phyloP scores from a whole-genome alignment of 1,140 invertebrate species.

The Bombus haemorrhoidalis region DNA sequence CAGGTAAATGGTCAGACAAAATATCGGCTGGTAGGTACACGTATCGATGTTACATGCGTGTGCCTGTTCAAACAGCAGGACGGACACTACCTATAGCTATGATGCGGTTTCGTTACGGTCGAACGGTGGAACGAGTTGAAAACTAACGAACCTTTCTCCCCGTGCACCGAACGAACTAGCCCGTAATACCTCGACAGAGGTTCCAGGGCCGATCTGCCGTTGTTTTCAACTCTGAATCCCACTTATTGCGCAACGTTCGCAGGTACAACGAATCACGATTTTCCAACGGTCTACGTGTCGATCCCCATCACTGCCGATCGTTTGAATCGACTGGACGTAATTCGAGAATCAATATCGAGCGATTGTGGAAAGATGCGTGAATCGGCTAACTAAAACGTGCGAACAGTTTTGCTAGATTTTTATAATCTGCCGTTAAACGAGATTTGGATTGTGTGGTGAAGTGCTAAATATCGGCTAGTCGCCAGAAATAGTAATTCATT shows the following conservation, averaged over 20 bases:
- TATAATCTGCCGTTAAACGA: too few species aligned
- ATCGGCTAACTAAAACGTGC: neutral
- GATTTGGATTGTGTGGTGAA: too few species aligned
- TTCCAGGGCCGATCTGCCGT: neutral
- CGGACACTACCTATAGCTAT: constrained; percentile 48
- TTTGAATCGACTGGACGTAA: neutral
- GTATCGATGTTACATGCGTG: constrained; percentile 22
- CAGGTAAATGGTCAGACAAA: neutral
- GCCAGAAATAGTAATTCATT: too few species aligned
- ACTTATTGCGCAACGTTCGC: constrained; percentile 1
- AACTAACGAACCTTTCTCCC: constrained; percentile 39
- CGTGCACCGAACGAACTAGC: neutral
- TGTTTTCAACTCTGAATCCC: constrained; percentile 11
- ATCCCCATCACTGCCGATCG: constrained; percentile 4
- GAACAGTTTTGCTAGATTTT: neutral
- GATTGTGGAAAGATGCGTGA: neutral
- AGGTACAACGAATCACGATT: neutral
- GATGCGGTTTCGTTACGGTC: constrained; percentile 64
- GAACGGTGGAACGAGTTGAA: constrained; percentile 37
- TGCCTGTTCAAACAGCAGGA: constrained; percentile 64
- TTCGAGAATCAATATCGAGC: neutral
- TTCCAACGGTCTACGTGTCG: neutral
- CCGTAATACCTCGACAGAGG: neutral
- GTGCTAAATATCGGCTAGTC: too few species aligned
- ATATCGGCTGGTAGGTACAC: constrained; percentile 26